Conservation (phyloP, 2,888 invertebrate genomes). For the Fragum whitleyi region DNA sequence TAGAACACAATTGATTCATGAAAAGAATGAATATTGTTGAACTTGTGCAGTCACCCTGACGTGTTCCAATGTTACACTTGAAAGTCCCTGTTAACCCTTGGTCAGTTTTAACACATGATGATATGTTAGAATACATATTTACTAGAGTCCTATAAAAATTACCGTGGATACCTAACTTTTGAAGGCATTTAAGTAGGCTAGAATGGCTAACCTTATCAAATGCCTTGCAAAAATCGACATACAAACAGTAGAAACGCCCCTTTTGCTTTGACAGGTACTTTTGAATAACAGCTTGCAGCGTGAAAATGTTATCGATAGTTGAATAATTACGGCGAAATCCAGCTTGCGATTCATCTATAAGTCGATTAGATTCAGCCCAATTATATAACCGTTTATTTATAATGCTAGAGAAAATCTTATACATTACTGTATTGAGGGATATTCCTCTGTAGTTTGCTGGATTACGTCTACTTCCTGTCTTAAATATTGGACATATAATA, state of each 20-base stretch:
- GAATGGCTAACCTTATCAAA: background rate
- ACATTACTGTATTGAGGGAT: no score
- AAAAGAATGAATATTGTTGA: background rate
- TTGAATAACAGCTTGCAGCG: no score
- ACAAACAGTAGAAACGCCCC: background rate
- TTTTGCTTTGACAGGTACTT: no score
- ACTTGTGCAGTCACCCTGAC: background rate
- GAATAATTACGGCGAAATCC: no score
- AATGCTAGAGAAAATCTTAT: background rate
- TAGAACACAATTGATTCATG: slow-evolving; percentile 1
- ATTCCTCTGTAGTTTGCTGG: background rate
- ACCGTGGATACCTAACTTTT: no score
- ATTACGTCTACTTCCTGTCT: no score
- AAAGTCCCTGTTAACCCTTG: background rate
- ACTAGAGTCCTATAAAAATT: background rate
- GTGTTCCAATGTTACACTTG: background rate
- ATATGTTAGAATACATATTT: slow-evolving; percentile 3
- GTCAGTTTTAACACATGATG: slow-evolving; percentile 8
- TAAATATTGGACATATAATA: background rate
- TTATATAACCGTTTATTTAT: background rate
- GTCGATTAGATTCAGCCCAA: background rate
- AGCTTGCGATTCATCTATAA: background rate
- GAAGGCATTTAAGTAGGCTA: background rate
- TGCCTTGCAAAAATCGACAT: slow-evolving; percentile 6
- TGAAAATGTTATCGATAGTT: no score